Conservation (phyloP, 2,888 invertebrate species). For the Agrochola lychnidis region DNA sequence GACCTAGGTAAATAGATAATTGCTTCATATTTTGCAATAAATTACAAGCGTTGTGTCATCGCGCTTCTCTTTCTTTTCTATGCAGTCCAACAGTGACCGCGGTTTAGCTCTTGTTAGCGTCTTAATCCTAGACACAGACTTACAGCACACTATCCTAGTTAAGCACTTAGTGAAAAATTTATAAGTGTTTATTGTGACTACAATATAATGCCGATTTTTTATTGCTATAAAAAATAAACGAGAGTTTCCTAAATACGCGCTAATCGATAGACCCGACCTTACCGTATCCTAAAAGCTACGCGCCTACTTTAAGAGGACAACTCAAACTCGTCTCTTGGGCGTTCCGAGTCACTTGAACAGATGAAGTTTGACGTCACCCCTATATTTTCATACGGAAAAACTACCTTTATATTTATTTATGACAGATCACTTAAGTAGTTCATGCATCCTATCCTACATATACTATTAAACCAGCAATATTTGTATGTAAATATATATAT, state of each 20-base stretch:
- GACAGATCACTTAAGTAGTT: background rate
- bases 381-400: background rate
- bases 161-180: background rate
- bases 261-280: background rate
- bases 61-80: no score
- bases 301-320: background rate
- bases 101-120: no score
- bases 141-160: background rate
- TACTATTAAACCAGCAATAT: no score
- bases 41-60: no score
- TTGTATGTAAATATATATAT: no score
- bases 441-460: no score
- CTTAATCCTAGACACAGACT: background rate
- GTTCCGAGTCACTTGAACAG: conserved; percentile 7
- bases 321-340: background rate
- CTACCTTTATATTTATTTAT: background rate
- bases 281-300: background rate
- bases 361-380: background rate
- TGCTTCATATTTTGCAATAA: no score
- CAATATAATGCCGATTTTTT: background rate
- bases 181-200: background rate
- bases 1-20: no score
- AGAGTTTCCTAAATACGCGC: background rate
- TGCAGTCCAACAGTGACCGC: no score
- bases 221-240: background rate